A percentile compares a stretch with the other conserved stretches of the same genome.
Conservation (phyloP, 2,797 vertebrate genomes). For the Amblyraja radiata region DNA sequence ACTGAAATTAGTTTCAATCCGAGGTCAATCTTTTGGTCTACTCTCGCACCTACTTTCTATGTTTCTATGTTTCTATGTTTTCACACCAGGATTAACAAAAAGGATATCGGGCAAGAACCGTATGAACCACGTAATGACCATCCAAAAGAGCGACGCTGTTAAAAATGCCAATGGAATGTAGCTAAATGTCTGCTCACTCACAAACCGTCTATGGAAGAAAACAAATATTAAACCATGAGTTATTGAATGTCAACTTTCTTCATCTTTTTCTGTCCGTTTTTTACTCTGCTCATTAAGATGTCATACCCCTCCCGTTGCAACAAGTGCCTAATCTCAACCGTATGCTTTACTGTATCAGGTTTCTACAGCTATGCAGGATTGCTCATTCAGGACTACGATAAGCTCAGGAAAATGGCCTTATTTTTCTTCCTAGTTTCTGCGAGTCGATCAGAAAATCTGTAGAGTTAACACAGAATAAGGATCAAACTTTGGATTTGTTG, state of each 20-base stretch:
- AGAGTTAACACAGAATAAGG: neutral
- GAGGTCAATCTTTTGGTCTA: neutral
- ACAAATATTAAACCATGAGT: neutral
- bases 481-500: neutral
- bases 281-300: neutral
- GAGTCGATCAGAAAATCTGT: neutral
- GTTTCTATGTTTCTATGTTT: no score
- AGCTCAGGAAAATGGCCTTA: neutral
- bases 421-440: neutral
- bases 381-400: neutral
- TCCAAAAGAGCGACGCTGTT: conserved; percentile 82
- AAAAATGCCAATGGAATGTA: conserved; percentile 67
- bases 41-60: no score
- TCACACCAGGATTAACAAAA: conserved; percentile 46
- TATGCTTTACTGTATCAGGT: neutral
- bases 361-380: neutral
- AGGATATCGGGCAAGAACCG: conserved; percentile 95
- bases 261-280: neutral
- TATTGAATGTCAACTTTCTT: neutral
- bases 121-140: conserved; percentile 79
- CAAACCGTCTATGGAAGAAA: conserved; percentile 61
- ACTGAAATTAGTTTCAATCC: conserved; percentile 4
- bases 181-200: conserved; percentile 56
- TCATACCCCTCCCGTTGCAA: no score
- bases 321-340: neutral